A percentile compares a stretch with the other conserved stretches of the same genome.
These are phyloP conservation scores for Tetranychus truncatus DNA, from an alignment of 2,888 invertebrate genomes.

Conservation along the genomic window DNA sequence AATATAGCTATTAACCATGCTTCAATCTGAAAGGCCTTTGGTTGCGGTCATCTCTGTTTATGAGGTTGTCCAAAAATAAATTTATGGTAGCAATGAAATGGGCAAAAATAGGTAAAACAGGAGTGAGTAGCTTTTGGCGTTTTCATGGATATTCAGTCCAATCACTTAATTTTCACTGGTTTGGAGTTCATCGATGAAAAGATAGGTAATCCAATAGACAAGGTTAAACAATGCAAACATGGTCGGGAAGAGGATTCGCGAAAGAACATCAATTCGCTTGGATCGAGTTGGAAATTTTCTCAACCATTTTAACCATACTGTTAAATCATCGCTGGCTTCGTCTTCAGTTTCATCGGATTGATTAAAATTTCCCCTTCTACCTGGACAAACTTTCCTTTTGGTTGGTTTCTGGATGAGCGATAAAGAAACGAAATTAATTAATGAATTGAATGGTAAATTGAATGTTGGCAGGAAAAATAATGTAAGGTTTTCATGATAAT, in stretches of 20 bases:
- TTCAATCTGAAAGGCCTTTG: too few relatives aligned
- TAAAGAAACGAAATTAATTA: background rate
- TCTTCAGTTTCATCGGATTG: background rate
- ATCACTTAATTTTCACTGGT: too few relatives aligned
- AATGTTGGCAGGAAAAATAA: background rate
- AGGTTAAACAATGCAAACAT: conserved; percentile 86
- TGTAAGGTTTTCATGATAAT: background rate
- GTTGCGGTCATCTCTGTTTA: too few relatives aligned
- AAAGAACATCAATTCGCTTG: conserved; percentile 90
- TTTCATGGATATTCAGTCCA: too few relatives aligned
- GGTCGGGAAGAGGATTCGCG: conserved; percentile 79
- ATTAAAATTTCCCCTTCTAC: background rate
- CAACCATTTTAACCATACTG: conserved; percentile 41
- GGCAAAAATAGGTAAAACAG: too few relatives aligned
- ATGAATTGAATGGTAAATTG: background rate
- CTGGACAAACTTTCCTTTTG: conserved; percentile 4
- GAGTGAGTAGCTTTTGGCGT: too few relatives aligned
- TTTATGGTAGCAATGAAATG: too few relatives aligned
- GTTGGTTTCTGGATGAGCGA: background rate
- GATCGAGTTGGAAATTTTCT: conserved; percentile 85
- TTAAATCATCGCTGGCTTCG: background rate
- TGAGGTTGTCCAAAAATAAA: too few relatives aligned
- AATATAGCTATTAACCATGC: too few relatives aligned
- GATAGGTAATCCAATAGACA: conserved; percentile 78
- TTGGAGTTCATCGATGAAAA: conserved; percentile 37